Evolutionary conservation across 2,888 invertebrate genomes (phyloP).

Genomic region (Dendrolimus pini): DNA sequence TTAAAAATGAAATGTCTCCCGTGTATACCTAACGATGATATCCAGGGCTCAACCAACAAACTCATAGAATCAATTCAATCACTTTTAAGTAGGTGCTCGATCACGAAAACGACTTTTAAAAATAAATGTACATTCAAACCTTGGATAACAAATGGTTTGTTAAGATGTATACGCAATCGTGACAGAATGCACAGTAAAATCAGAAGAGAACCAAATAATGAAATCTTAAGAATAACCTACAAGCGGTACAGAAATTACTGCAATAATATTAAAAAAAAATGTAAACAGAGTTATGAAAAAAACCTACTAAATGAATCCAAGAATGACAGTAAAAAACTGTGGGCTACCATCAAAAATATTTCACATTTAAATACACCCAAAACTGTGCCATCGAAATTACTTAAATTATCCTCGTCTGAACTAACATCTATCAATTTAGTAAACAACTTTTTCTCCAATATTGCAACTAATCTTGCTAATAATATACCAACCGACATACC

Average conservation of each 20-base stretch:
- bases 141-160: not conserved
- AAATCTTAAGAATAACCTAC: not conserved
- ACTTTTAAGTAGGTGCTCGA: not conserved
- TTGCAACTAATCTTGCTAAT: too few species aligned
- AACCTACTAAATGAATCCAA: not conserved
- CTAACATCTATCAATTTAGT: too few species aligned
- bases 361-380: not conserved
- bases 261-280: not conserved
- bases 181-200: not conserved
- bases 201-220: not conserved
- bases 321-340: not conserved
- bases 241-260: not conserved
- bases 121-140: not conserved
- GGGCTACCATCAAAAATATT: not conserved
- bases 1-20: too few species aligned
- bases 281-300: not conserved
- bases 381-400: too few species aligned
- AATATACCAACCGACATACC: too few species aligned
- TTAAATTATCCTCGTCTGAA: too few species aligned
- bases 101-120: not conserved
- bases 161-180: not conserved
- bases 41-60: too few species aligned
- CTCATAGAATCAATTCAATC: too few species aligned
- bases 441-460: too few species aligned
- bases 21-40: too few species aligned